Evolutionary conservation across 1,140 invertebrate species (phyloP).

Genomic region (Physella acuta): DNA sequence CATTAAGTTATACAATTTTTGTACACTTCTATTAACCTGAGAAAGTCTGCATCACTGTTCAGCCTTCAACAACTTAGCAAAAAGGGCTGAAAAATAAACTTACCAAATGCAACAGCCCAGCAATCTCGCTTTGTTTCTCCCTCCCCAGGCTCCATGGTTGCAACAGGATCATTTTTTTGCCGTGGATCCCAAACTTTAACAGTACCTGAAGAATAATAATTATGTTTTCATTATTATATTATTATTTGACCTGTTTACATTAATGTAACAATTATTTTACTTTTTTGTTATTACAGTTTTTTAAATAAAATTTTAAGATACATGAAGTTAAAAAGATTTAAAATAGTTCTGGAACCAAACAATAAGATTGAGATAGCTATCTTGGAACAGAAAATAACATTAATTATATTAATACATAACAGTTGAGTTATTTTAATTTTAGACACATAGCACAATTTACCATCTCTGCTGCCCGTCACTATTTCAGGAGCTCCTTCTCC

Average conservation of each 20-base stretch:
- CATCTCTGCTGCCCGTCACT: slow-evolving; percentile 89
- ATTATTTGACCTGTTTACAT: background rate
- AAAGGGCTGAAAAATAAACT: slow-evolving; percentile 12
- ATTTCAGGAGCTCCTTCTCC: slow-evolving; percentile 90
- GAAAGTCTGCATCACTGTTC: too few relatives aligned
- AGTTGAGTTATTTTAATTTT: too few relatives aligned
- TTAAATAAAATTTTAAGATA: too few relatives aligned
- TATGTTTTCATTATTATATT: background rate
- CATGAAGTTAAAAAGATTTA: too few relatives aligned
- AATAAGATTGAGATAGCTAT: too few relatives aligned
- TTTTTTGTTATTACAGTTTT: too few relatives aligned
- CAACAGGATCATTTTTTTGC: slow-evolving; percentile 80
- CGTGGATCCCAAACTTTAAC: slow-evolving; percentile 95
- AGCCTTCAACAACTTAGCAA: too few relatives aligned
- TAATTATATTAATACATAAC: too few relatives aligned
- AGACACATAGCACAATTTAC: slow-evolving; percentile 59
- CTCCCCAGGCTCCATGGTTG: slow-evolving; percentile 75
- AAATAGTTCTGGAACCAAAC: too few relatives aligned
- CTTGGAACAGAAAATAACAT: too few relatives aligned
- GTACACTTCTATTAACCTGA: too few relatives aligned
- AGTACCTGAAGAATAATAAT: slow-evolving; percentile 63
- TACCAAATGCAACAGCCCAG: slow-evolving; percentile 60
- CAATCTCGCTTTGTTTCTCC: slow-evolving; percentile 59
- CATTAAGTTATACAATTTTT: too few relatives aligned
- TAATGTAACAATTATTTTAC: background rate